Percentiles rank a stretch among this genome's conserved stretches.
Evolutionary conservation across 2,888 invertebrate genomes (phyloP).

Genomic region (Octonoba sinensis): DNA sequence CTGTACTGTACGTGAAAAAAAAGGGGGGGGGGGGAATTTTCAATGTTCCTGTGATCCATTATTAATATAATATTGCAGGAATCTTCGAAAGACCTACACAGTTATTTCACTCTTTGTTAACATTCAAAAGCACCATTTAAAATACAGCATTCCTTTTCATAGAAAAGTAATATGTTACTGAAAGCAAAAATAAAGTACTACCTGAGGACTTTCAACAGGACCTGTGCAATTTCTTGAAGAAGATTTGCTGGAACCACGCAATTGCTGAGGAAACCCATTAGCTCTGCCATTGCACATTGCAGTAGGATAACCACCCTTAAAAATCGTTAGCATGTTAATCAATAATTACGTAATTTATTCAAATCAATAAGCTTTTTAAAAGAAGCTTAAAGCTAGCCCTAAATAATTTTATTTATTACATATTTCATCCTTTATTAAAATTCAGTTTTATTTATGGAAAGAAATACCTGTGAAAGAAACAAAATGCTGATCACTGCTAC

Average conservation of each 20-base stretch:
- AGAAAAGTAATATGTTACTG: too few species aligned
- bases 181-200: constrained; percentile 1
- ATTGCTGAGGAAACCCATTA: constrained; percentile 55
- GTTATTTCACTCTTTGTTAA: too few species aligned
- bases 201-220: constrained; percentile 28
- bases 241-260: constrained; percentile 60
- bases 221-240: constrained; percentile 32
- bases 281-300: constrained; percentile 63
- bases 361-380: background rate
- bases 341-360: background rate
- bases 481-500: background rate
- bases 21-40: too few species aligned
- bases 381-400: background rate
- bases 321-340: background rate
- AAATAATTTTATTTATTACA: background rate
- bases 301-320: constrained; percentile 73
- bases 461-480: background rate
- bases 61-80: too few species aligned
- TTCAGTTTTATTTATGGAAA: too few species aligned
- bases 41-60: too few species aligned
- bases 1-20: too few species aligned
- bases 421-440: background rate
- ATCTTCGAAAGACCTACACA: too few species aligned
- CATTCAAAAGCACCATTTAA: too few species aligned
- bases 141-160: background rate